Evolutionary conservation across 1,140 invertebrate species (phyloP).

Genomic region (Mycetomoellerius zeteki): DNA sequence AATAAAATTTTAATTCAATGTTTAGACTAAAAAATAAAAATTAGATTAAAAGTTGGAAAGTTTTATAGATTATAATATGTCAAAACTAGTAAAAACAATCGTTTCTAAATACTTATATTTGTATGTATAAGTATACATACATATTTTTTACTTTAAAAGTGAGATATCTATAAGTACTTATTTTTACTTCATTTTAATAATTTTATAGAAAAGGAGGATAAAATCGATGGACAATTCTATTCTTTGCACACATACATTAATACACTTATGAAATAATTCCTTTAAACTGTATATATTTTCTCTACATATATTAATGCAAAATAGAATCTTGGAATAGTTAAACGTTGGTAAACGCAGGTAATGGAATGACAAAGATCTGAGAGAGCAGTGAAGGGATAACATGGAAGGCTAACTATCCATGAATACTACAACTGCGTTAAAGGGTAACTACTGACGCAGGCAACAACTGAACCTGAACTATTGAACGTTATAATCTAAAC

Average conservation of each 20-base stretch:
- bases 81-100: background rate
- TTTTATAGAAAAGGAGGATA: background rate
- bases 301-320: background rate
- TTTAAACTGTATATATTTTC: background rate
- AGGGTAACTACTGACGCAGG: background rate
- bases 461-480: conserved; percentile 20
- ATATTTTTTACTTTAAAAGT: background rate
- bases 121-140: background rate
- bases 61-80: background rate
- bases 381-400: background rate
- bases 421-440: conserved; percentile 30
- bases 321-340: background rate
- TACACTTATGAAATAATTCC: too few species aligned
- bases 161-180: background rate
- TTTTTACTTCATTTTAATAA: background rate
- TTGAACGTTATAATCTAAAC: background rate
- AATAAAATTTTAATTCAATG: background rate
- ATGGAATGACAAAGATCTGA: conserved; percentile 11
- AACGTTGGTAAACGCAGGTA: conserved; percentile 26
- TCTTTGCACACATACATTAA: background rate
- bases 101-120: background rate
- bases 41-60: background rate
- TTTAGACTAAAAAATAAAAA: background rate
- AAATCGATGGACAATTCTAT: background rate
- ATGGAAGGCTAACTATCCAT: conserved; percentile 32